phyloP scores from a whole-genome alignment of 2,113 vertebrate genomes.

The Platichthys flesus region DNA sequence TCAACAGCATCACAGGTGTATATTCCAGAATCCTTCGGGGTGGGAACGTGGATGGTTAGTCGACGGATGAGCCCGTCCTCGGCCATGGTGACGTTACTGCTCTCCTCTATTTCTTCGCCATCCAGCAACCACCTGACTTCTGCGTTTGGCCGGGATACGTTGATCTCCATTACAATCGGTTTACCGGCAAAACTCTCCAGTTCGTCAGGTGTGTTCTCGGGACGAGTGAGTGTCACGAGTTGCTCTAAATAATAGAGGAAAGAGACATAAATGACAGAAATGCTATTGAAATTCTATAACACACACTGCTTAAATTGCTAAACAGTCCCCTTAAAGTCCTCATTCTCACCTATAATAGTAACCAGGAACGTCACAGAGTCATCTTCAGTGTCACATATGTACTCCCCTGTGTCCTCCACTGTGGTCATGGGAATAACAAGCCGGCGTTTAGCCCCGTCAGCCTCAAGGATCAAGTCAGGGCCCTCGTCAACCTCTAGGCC shows the following conservation, averaged over 20 bases:
- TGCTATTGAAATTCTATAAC: neutral
- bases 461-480: constrained; percentile 79
- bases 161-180: constrained; percentile 73
- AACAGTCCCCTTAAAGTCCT: neutral
- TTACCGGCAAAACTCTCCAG: constrained; percentile 66
- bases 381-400: constrained; percentile 86
- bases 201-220: constrained; percentile 37
- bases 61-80: constrained; percentile 70
- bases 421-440: constrained; percentile 83
- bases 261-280: neutral
- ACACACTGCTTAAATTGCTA: neutral
- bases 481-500: constrained; percentile 84
- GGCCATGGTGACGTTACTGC: constrained; percentile 61
- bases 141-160: constrained; percentile 76
- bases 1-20: constrained; percentile 84
- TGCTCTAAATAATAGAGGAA: constrained; percentile 64
- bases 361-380: constrained; percentile 87
- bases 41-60: constrained; percentile 74
- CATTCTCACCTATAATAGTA: constrained; percentile 84
- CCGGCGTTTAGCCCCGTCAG: constrained; percentile 70
- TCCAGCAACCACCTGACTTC: constrained; percentile 79
- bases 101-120: constrained; percentile 71
- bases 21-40: constrained; percentile 77
- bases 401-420: constrained; percentile 84
- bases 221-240: constrained; percentile 66